Evolutionary conservation across 2,797 vertebrate genomes (phyloP).

Genomic region (Eupleurogrammus muticus): DNA sequence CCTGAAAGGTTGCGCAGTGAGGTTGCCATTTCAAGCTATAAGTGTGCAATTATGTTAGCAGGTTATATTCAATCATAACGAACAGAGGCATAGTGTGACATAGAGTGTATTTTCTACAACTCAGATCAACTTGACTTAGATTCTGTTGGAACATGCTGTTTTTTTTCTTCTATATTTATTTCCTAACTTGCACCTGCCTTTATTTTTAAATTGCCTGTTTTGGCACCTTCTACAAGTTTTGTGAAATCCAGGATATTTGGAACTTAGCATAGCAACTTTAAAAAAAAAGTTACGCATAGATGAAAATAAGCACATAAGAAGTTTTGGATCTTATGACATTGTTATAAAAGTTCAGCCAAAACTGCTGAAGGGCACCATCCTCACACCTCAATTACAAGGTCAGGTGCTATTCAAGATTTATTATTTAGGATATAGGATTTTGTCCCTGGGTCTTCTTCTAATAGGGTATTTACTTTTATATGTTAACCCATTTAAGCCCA

Average conservation of each 20-base stretch:
- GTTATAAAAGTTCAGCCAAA: too few species aligned
- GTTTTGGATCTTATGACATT: too few species aligned
- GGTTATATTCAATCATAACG: not conserved
- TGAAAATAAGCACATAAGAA: not conserved
- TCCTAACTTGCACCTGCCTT: not conserved
- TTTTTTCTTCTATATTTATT: not conserved
- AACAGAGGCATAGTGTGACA: not conserved
- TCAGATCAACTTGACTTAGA: too few species aligned
- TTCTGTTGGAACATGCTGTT: too few species aligned
- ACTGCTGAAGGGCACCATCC: too few species aligned
- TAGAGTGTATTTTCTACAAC: too few species aligned
- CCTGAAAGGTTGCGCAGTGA: constrained; percentile 2
- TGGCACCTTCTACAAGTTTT: not conserved
- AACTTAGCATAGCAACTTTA: not conserved
- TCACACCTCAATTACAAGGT: too few species aligned
- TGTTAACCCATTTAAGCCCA: too few species aligned
- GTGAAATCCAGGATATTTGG: not conserved
- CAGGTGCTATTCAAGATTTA: too few species aligned
- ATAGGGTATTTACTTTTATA: too few species aligned
- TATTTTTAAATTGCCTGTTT: not conserved
- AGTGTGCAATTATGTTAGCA: not conserved
- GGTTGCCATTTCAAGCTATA: not conserved
- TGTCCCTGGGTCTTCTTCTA: too few species aligned
- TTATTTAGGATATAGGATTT: not conserved
- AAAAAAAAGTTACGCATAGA: too few species aligned